Evolutionary conservation across 2,888 invertebrate species (phyloP).

Genomic region (Glyphotaelius pellucidus): DNA sequence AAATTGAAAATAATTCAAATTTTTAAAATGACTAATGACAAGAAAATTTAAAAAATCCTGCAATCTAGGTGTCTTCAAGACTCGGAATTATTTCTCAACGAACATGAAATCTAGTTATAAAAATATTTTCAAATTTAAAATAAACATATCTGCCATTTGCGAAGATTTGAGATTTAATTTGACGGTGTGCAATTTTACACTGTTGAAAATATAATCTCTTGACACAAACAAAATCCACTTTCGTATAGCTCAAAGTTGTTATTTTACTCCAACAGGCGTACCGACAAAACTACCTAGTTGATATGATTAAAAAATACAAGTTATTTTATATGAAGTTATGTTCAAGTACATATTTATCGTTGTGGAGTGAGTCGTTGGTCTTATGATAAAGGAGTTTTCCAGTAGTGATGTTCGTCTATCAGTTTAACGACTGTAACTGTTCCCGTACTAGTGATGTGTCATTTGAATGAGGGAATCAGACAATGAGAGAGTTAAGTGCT

Average conservation of each 20-base stretch:
- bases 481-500: neutral
- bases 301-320: neutral
- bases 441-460: neutral
- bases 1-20: too few species aligned
- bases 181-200: neutral
- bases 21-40: too few species aligned
- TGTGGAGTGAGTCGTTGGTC: neutral
- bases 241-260: neutral
- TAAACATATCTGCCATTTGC: neutral
- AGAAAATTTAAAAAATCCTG: too few species aligned
- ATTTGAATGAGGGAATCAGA: neutral
- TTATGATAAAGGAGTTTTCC: neutral
- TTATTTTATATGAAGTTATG: neutral
- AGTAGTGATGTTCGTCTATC: neutral
- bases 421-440: neutral
- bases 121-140: too few species aligned
- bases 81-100: too few species aligned
- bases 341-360: neutral
- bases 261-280: too few species aligned
- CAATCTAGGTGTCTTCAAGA: too few species aligned
- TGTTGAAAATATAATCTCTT: neutral
- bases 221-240: neutral
- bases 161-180: neutral
- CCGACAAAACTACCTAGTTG: too few species aligned
- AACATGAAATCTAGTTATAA: too few species aligned